Percentiles rank a stretch among this genome's conserved stretches.
phyloP scores from a whole-genome alignment of 2,888 invertebrate species.

The Caenorhabditis sp. region DNA sequence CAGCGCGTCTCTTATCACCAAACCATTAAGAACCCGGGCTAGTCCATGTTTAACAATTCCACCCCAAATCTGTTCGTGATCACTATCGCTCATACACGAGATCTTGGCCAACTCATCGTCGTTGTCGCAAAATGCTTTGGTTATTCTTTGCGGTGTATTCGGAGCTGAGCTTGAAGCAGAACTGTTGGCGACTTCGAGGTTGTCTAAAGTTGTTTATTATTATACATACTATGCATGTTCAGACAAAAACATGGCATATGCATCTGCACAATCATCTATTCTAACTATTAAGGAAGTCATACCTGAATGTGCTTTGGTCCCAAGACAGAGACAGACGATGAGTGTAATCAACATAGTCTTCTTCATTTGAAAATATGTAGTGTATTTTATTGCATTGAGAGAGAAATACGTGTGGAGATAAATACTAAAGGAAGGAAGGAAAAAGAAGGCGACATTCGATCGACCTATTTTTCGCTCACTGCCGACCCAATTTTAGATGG shows the following conservation, averaged over 20 bases:
- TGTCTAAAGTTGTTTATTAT: too few species aligned
- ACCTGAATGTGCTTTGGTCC: conserved; percentile 1
- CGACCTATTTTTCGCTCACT: conserved; percentile 1
- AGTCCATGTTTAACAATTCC: too few species aligned
- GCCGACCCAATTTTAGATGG: neutral
- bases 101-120: too few species aligned
- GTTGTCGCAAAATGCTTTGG: too few species aligned
- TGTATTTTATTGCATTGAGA: neutral
- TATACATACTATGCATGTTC: too few species aligned
- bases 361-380: conserved; percentile 1
- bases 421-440: neutral
- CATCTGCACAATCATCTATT: neutral
- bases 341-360: conserved; percentile 6
- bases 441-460: neutral
- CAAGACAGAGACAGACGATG: conserved; percentile 4
- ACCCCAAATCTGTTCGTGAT: too few species aligned
- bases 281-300: neutral
- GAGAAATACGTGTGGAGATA: conserved; percentile 1
- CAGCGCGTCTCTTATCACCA: neutral
- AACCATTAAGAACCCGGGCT: too few species aligned
- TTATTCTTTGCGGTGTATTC: too few species aligned
- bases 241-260: too few species aligned
- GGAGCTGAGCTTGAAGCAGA: too few species aligned
- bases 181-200: too few species aligned
- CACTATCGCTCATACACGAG: too few species aligned